phyloP scores from a whole-genome alignment of 2,888 invertebrate genomes.

The Eupeodes luniger region DNA sequence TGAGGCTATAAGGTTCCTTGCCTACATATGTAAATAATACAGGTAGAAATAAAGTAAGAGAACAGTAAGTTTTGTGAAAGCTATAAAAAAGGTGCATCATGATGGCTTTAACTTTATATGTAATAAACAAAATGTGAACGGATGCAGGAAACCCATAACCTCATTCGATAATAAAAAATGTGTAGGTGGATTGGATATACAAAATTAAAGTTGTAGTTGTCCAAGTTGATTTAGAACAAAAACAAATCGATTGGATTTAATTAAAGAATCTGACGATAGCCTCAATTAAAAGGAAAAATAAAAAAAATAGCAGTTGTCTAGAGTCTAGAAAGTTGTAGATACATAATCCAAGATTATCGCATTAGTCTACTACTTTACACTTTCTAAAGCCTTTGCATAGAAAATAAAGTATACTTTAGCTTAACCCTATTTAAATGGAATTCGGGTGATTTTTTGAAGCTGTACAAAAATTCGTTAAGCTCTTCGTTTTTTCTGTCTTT shows the following conservation, averaged over 20 bases:
- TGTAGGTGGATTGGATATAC: conserved; percentile 1
- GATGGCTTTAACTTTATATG: neutral
- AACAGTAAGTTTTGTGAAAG: neutral
- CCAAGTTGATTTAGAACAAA: conserved; percentile 9
- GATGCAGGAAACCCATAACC: conserved; percentile 39
- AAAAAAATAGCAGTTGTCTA: neutral
- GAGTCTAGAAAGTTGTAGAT: conserved; percentile 5
- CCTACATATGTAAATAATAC: neutral
- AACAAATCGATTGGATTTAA: conserved; percentile 33
- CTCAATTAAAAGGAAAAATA: neutral
- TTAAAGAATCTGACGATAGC: conserved; percentile 17
- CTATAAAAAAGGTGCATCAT: conserved; percentile 17
- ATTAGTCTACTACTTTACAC: conserved; percentile 7
- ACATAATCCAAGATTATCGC: conserved; percentile 7
- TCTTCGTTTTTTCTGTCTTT: neutral
- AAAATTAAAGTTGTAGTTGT: conserved; percentile 26
- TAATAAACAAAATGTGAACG: neutral
- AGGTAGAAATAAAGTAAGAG: neutral
- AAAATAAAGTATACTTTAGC: neutral
- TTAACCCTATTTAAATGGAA: neutral
- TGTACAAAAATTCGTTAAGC: neutral
- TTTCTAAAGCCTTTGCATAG: neutral
- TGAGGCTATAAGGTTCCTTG: too few relatives aligned
- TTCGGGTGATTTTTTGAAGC: neutral
- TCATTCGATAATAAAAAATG: conserved; percentile 11